Percentiles rank a stretch among this genome's conserved stretches.
phyloP scores from a whole-genome alignment of 2,113 vertebrate genomes.

The Toxotes chatareus region DNA sequence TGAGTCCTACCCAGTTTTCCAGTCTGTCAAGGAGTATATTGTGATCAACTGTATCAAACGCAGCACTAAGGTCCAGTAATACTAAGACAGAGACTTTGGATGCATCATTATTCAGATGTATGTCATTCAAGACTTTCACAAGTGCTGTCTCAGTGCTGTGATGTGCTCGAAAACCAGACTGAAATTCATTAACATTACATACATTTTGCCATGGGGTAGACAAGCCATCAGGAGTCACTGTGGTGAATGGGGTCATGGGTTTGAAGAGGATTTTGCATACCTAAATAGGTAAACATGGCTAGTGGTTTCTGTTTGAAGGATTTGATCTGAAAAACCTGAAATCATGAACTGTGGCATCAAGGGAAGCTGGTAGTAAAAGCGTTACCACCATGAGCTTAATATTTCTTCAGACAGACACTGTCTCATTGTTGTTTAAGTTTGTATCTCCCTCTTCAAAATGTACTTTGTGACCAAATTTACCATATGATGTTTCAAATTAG shows the following conservation, averaged over 20 bases:
- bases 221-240: constrained; percentile 30
- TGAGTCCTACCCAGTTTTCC: too few species aligned
- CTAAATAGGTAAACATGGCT: constrained; percentile 24
- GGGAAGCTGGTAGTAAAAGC: not conserved
- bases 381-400: not conserved
- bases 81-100: too few species aligned
- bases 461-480: not conserved
- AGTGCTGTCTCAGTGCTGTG: too few species aligned
- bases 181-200: too few species aligned
- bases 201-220: constrained; percentile 27
- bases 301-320: not conserved
- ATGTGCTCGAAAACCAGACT: too few species aligned
- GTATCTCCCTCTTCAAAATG: not conserved
- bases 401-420: not conserved
- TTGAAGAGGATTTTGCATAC: constrained; percentile 10
- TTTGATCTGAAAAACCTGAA: not conserved
- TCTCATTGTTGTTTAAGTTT: not conserved
- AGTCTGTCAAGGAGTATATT: too few species aligned
- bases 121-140: too few species aligned
- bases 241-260: constrained; percentile 34
- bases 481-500: too few species aligned
- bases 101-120: too few species aligned
- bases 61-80: too few species aligned
- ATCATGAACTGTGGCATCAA: not conserved
- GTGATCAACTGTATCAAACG: too few species aligned